These are phyloP conservation scores for Microctenopoma stevenorrisi DNA, from an alignment of 2,797 vertebrate genomes.

Conservation along the genomic window DNA sequence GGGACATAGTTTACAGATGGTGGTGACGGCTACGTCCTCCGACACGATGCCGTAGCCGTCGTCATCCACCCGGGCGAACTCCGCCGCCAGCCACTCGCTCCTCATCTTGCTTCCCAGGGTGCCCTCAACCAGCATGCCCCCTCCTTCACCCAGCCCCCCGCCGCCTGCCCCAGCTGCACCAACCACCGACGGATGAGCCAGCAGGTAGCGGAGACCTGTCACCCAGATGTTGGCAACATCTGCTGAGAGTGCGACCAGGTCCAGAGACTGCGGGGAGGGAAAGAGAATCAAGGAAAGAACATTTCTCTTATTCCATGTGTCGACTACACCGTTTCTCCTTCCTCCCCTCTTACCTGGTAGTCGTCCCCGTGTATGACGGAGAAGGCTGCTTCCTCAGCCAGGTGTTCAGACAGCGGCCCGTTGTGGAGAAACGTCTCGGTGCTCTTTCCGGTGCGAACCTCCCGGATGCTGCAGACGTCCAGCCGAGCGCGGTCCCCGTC, in stretches of 20 bases:
- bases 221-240: constrained; percentile 99
- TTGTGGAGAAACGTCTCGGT: constrained; percentile 97
- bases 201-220: constrained; percentile 93
- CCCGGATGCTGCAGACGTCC: constrained; percentile 91
- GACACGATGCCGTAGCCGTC: constrained; percentile 94
- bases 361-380: constrained; percentile 96
- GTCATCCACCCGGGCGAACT: constrained; percentile 90
- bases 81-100: constrained; percentile 89
- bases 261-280: constrained; percentile 85
- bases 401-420: constrained; percentile 90
- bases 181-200: constrained; percentile 89
- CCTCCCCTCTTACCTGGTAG: constrained; percentile 80
- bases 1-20: constrained; percentile 93
- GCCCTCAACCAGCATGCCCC: constrained; percentile 85
- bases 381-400: constrained; percentile 95
- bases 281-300: background rate
- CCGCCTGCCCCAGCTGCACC: constrained; percentile 82
- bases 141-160: constrained; percentile 84
- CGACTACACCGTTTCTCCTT: background rate
- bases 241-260: constrained; percentile 94
- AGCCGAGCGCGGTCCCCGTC: constrained; percentile 93
- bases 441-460: constrained; percentile 96
- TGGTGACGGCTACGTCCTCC: constrained; percentile 91
- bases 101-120: constrained; percentile 89
- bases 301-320: too few species aligned